Evolutionary conservation across 2,113 vertebrate species (phyloP).

Genomic region (Carollia perspicillata): DNA sequence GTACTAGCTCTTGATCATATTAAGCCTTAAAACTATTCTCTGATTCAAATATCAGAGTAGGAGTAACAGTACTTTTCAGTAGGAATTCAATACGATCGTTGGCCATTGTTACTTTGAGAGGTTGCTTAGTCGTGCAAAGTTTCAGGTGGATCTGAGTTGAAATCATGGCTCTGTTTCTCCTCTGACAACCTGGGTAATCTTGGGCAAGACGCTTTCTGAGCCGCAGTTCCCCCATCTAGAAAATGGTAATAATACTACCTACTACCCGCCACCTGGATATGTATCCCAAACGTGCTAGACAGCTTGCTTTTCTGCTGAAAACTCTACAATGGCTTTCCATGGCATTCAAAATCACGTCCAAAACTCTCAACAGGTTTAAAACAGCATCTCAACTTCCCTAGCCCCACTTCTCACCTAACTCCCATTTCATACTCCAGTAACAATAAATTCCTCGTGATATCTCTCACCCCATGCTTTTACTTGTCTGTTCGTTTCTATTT

Average conservation of each 20-base stretch:
- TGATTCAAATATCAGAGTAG: slow-evolving; percentile 23
- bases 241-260: background rate
- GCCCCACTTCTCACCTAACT: background rate
- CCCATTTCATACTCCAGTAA: background rate
- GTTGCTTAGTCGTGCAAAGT: background rate
- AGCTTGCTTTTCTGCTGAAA: background rate
- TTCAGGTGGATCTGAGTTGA: background rate
- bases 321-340: background rate
- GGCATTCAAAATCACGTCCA: background rate
- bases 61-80: background rate
- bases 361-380: background rate
- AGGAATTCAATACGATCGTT: background rate
- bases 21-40: background rate
- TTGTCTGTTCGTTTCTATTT: background rate
- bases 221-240: background rate
- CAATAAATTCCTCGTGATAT: background rate
- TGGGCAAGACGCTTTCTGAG: background rate
- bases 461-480: background rate
- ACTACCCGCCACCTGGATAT: background rate
- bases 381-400: background rate
- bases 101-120: background rate
- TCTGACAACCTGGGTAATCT: background rate
- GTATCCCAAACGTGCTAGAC: background rate
- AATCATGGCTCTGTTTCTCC: background rate
- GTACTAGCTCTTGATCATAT: background rate